Conservation (phyloP, 2,888 invertebrate species). For the Mythimna vitellina region DNA sequence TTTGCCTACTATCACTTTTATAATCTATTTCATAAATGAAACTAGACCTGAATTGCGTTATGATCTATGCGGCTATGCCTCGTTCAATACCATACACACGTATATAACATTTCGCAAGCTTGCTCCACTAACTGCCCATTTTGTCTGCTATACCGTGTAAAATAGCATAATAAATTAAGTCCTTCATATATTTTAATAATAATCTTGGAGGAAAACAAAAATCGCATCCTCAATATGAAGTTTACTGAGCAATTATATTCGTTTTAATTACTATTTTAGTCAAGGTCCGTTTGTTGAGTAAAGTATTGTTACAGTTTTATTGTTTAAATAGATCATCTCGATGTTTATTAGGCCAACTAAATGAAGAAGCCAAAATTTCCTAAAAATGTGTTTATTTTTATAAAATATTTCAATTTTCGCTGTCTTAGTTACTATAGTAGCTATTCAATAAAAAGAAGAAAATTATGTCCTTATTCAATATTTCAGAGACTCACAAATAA, state of each 20-base stretch:
- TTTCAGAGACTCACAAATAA: constrained; percentile 48
- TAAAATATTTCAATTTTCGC: not conserved
- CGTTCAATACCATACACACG: constrained; percentile 61
- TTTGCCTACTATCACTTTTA: constrained; percentile 46
- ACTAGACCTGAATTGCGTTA: constrained; percentile 62
- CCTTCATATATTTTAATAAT: constrained; percentile 45
- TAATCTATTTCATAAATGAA: constrained; percentile 57
- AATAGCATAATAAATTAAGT: constrained; percentile 18
- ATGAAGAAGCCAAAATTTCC: not conserved
- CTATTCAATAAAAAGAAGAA: too few relatives aligned
- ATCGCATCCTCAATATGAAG: constrained; percentile 51
- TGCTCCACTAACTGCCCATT: constrained; percentile 49
- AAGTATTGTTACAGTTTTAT: constrained; percentile 39
- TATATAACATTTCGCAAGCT: constrained; percentile 59
- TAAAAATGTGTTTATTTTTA: not conserved
- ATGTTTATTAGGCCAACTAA: not conserved
- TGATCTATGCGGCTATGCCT: constrained; percentile 54
- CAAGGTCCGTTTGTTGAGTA: constrained; percentile 53
- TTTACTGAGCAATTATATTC: constrained; percentile 40
- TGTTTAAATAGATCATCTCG: constrained; percentile 24
- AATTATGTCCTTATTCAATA: constrained; percentile 26
- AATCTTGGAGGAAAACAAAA: constrained; percentile 55
- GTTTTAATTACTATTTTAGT: constrained; percentile 50
- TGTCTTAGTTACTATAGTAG: not conserved
- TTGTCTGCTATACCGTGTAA: constrained; percentile 33